Conservation (phyloP, 2,113 vertebrate genomes). For the Phycodurus eques region DNA sequence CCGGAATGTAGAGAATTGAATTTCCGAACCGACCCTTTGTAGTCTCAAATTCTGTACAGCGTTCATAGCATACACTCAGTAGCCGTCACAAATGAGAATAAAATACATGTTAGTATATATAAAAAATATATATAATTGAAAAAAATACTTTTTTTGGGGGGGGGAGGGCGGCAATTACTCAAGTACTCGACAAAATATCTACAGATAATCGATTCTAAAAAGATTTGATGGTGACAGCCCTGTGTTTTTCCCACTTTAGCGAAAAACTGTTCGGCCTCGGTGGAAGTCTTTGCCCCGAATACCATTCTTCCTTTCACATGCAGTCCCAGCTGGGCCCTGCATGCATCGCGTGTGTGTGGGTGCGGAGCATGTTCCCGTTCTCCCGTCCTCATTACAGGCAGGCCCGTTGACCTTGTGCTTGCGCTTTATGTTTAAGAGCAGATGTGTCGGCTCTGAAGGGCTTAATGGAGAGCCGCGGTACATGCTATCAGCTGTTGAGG, state of each 20-base stretch:
- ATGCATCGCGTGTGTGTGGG: slow-evolving; percentile 26
- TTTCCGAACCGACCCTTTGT: no score
- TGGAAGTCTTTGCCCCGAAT: background rate
- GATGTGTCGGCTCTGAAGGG: slow-evolving; percentile 52
- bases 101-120: no score
- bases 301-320: background rate
- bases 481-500: slow-evolving; percentile 44
- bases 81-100: no score
- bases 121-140: no score
- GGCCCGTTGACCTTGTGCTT: slow-evolving; percentile 60
- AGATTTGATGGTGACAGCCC: no score
- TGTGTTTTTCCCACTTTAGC: background rate
- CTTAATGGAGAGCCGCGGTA: slow-evolving; percentile 42
- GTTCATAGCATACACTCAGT: no score
- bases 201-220: no score
- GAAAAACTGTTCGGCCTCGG: background rate
- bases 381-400: slow-evolving; percentile 53
- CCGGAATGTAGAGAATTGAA: no score
- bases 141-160: no score
- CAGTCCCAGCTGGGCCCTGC: slow-evolving; percentile 35
- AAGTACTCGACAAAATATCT: no score
- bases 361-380: slow-evolving; percentile 51
- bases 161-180: no score
- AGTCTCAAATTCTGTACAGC: no score
- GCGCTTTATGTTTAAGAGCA: slow-evolving; percentile 55